Conservation (phyloP, 2,113 vertebrate species). For the Eulemur macaco region DNA sequence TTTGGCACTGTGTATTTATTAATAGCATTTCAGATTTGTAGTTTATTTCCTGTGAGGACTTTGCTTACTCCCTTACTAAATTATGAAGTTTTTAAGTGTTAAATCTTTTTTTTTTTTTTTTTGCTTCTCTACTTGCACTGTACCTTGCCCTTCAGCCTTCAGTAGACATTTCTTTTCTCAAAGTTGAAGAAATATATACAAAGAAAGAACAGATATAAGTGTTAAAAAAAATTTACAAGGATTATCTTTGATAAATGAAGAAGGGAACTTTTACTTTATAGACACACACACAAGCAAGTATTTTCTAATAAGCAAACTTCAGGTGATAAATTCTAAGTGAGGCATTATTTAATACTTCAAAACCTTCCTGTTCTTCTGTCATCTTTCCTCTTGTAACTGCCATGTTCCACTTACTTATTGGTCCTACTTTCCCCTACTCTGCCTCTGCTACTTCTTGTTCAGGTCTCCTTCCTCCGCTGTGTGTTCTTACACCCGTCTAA, state of each 20-base stretch:
- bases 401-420: fast-evolving
- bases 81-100: background rate
- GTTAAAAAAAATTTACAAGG: background rate
- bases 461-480: background rate
- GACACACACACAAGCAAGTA: background rate
- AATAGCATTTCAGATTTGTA: background rate
- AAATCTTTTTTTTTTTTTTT: background rate
- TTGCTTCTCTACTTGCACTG: background rate
- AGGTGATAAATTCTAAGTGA: background rate
- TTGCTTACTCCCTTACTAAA: background rate
- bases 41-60: background rate
- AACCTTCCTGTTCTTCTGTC: background rate
- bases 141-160: background rate
- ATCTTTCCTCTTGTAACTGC: background rate
- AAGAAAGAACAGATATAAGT: background rate
- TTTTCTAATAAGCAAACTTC: background rate
- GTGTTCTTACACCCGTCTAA: background rate
- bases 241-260: background rate
- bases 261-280: background rate
- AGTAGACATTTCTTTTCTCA: background rate
- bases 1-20: background rate
- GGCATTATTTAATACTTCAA: background rate
- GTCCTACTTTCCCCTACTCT: background rate
- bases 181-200: background rate
- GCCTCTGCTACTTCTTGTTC: background rate